A percentile compares a stretch with the other conserved stretches of the same genome.
Conservation (phyloP, 2,888 invertebrate species). For the Eurytoma adleriae region DNA sequence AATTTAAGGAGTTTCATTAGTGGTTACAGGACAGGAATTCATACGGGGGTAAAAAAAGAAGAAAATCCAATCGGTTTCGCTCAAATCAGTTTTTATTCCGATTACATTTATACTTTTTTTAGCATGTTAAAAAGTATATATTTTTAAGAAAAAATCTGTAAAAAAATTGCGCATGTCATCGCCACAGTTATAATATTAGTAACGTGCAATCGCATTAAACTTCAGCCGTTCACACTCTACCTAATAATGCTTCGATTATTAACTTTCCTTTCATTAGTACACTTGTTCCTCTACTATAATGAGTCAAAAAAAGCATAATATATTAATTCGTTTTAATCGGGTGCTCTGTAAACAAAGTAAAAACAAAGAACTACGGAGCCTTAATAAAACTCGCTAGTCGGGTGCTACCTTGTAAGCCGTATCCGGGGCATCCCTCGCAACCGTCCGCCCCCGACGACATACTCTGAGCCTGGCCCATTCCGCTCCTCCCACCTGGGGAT, state of each 20-base stretch:
- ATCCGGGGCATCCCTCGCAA: constrained; percentile 81
- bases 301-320: too few species aligned
- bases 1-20: constrained; percentile 25
- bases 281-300: background rate
- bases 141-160: constrained; percentile 16
- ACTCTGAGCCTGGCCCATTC: constrained; percentile 94
- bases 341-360: too few species aligned
- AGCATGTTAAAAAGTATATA: constrained; percentile 22
- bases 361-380: too few species aligned
- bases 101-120: constrained; percentile 29
- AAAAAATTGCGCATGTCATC: constrained; percentile 21
- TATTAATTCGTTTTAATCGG: too few species aligned
- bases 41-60: constrained; percentile 17
- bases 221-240: too few species aligned
- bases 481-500: constrained; percentile 84
- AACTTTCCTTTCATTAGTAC: constrained; percentile 35
- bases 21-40: constrained; percentile 1
- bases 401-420: constrained; percentile 37
- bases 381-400: background rate
- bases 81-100: constrained; percentile 40
- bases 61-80: constrained; percentile 41
- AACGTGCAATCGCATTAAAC: constrained; percentile 39
- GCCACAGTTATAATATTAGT: constrained; percentile 42
- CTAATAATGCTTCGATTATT: too few species aligned
- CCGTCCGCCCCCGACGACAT: constrained; percentile 84